A percentile compares a stretch with the other conserved stretches of the same genome.
Evolutionary conservation across 35 echinoderm and acorn worm species (phyloP).

Genomic region (Chiridota heheva): DNA sequence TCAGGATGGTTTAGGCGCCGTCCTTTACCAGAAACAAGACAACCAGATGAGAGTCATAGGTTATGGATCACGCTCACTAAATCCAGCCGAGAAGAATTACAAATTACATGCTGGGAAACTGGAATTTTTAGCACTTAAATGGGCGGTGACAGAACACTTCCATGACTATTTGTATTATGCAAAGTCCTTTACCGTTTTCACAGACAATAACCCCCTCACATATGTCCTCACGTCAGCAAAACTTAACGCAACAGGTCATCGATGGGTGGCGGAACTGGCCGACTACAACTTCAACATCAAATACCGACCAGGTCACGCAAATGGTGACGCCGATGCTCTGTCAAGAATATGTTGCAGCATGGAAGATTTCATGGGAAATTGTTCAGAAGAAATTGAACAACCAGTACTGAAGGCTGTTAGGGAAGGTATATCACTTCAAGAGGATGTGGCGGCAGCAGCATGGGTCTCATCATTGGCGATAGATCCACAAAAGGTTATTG

Average conservation of each 20-base stretch:
- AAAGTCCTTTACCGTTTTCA: slow-evolving; percentile 50
- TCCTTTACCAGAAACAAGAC: slow-evolving; percentile 63
- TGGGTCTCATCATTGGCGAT: too few relatives aligned
- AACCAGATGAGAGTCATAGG: slow-evolving; percentile 29
- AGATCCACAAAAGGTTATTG: too few relatives aligned
- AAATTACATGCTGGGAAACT: slow-evolving; percentile 66
- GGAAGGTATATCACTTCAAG: too few relatives aligned
- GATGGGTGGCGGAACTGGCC: slow-evolving; percentile 59
- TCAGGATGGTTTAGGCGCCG: slow-evolving; percentile 62
- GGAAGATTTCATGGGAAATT: slow-evolving; percentile 13
- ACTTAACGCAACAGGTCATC: slow-evolving; percentile 62
- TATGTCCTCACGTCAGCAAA: slow-evolving; percentile 60
- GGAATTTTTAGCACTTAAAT: slow-evolving; percentile 71
- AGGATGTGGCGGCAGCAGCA: too few relatives aligned
- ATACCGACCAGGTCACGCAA: slow-evolving; percentile 48
- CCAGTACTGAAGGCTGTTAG: slow-evolving; percentile 9
- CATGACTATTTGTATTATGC: slow-evolving; percentile 67
- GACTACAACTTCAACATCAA: slow-evolving; percentile 65
- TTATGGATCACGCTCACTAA: slow-evolving; percentile 52
- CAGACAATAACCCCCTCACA: slow-evolving; percentile 72
- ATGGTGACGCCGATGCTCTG: slow-evolving; percentile 55
- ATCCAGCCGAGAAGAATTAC: slow-evolving; percentile 68
- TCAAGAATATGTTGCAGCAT: slow-evolving; percentile 39
- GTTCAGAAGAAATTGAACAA: slow-evolving; percentile 16
- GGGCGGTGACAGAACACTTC: slow-evolving; percentile 68